Evolutionary conservation across 2,113 vertebrate species (phyloP).

Genomic region (Ameiurus melas): DNA sequence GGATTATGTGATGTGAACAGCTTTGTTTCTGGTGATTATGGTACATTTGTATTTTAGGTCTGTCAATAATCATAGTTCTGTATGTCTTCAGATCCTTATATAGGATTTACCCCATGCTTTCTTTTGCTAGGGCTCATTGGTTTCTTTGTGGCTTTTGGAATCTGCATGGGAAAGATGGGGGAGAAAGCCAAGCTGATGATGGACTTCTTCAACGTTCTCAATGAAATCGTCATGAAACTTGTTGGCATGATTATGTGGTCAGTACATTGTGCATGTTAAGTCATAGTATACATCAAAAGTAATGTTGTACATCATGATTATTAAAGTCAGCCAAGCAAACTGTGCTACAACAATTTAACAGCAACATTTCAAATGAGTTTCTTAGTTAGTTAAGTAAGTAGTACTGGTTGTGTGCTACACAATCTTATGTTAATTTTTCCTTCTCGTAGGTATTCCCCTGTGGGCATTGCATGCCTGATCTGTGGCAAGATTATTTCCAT

Average conservation of each 20-base stretch:
- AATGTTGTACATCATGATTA: not conserved
- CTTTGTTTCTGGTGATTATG: not conserved
- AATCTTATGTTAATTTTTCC: slow-evolving; percentile 25
- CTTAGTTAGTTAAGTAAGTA: not conserved
- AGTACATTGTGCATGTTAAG: slow-evolving; percentile 52
- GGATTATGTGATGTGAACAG: not conserved
- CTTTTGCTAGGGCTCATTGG: slow-evolving; percentile 86
- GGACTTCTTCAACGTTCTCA: slow-evolving; percentile 96
- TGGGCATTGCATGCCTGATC: slow-evolving; percentile 96
- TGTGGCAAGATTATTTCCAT: slow-evolving; percentile 99
- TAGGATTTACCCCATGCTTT: not conserved
- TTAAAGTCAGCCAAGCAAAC: not conserved
- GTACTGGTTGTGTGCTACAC: not conserved
- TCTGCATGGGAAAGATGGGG: slow-evolving; percentile 98
- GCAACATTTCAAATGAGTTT: not conserved
- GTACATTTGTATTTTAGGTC: not conserved
- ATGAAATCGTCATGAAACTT: slow-evolving; percentile 97
- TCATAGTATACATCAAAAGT: not conserved
- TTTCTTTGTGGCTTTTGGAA: slow-evolving; percentile 97
- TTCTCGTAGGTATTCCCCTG: slow-evolving; percentile 88
- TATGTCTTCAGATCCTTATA: not conserved
- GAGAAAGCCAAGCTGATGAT: slow-evolving; percentile 96
- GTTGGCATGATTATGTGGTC: slow-evolving; percentile 98
- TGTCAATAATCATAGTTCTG: not conserved
- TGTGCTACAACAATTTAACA: not conserved